Conservation (phyloP, 2,797 vertebrate species). For the Rousettus madagascariensis region DNA sequence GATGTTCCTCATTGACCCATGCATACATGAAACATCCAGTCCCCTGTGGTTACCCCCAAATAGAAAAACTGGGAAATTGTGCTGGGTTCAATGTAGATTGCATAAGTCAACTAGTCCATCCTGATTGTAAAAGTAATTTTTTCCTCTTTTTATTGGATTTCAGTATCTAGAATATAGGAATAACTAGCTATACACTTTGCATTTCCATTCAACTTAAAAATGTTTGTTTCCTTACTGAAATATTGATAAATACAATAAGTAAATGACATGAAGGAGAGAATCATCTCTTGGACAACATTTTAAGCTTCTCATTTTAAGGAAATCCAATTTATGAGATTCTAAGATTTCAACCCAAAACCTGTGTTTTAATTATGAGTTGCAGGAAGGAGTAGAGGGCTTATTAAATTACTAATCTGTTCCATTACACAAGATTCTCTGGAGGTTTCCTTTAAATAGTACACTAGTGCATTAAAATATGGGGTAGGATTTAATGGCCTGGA, state of each 20-base stretch:
- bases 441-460: conserved; percentile 6
- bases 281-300: not conserved
- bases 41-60: not conserved
- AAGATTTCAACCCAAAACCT: conserved; percentile 27
- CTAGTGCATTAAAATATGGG: conserved; percentile 16
- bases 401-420: conserved; percentile 24
- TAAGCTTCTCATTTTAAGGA: not conserved
- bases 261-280: not conserved
- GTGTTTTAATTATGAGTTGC: not conserved
- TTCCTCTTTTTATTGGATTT: not conserved
- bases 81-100: not conserved
- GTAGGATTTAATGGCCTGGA: not conserved
- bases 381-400: not conserved
- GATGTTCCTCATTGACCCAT: not conserved
- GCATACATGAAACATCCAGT: not conserved
- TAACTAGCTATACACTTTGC: not conserved
- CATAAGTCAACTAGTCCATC: not conserved
- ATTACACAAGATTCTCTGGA: conserved; percentile 31
- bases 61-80: not conserved
- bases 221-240: conserved; percentile 19
- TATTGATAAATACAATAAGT: not conserved
- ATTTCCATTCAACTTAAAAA: conserved; percentile 1
- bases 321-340: not conserved
- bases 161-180: not conserved
- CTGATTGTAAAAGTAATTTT: not conserved